Base-by-base conservation (phyloP, 2,797 vertebrate species). In the Meriones psammophilus region DNA sequence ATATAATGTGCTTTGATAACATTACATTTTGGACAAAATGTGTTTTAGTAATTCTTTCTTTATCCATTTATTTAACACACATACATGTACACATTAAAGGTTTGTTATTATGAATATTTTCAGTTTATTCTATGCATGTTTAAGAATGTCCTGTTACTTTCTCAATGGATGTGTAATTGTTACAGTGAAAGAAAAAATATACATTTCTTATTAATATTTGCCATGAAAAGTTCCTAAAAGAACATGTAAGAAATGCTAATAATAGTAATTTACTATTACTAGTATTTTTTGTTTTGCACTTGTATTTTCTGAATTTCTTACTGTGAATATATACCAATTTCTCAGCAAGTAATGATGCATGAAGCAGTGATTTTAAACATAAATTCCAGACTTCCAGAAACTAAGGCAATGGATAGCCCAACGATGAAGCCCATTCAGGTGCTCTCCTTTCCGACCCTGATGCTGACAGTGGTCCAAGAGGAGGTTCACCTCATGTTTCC, bases 61-160 rank as follows among this genome's bases (percentile, higher is more conserved):
- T 17, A 89, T 87, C 42, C 36, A 62, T 87, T 87, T 79, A 42
- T 74, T 89, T 71, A 50, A 94, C 93, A 88, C n/a, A 85, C 46
- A 30, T 58, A 50, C 8, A 80, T 60, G 26, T 46, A n/a, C 6
- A 69, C 3, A 28, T 18, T 69, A 94, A 42, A 24, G 74, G 4
- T 46, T 87, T 58, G 66, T 42, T 42, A 74, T 83, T 92, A 62
- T 36, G 26, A 81, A 15, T 73, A 50, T 54, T 94, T 26, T 88
- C n/a, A 92, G 20, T 96, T 89, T 96, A 83, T 68, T 78, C 39
- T 80, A 5, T 62, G 24, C 26, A 36, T 87, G 20, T 87, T 92
- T 92, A 79, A 68, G 18, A 88, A 33, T 93, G 91, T 94, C 73
- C 28, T 58, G n/a, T 73, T 39, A 91, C 86, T 96, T 92, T 69